Base-by-base conservation (phyloP, 2,797 vertebrate species). In the Benthosema pterotum region DNA sequence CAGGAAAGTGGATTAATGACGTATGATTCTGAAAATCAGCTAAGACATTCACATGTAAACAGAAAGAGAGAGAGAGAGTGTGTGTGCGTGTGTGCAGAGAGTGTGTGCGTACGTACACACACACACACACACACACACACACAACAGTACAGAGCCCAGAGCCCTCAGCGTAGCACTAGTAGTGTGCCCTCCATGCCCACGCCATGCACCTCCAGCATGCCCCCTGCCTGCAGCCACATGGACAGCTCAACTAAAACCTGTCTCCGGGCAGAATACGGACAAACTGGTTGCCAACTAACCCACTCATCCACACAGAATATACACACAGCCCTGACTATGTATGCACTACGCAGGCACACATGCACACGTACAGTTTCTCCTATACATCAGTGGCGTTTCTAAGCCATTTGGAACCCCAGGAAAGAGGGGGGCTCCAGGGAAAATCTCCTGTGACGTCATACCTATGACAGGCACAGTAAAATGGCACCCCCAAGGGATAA, bases 161-260 rank as follows among this genome's bases (percentile, higher is more conserved):
- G 28, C 49, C 68, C 78, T 6, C 22, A 65, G 62, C 60, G 51
- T 28, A 47, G 45, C 55, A 56, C 46, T 22, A 52, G 60, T 57
- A 42, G 68, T 43, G 53, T 12, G 32, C 57, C 53, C 67, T 75
- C 58, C 47, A 50, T 71, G 53, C 68, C 70, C 49, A 38, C 58
- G 72, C 64, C 69, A n/a, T n/a, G n/a, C n/a, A 63, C 52, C 55
- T 71, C 66, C 70, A 50, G 63, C 58, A 19, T 13, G 9, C 60
- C 71, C 59, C 65, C 52, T 59, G 53, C 71, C 80, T 15, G 25
- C 25, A 48, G 13, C 12, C 22, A 16, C 18, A 69, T 62, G 60
- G 83, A 79, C 88, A 72, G 70, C 64, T 63, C 79, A 69, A 42
- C 75, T 77, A 57, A 32, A 83, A 63, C 72, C 68, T 74, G 71